These are phyloP conservation scores for Tenodera sinensis DNA, from an alignment of 2,888 invertebrate genomes.

Conservation along the genomic window DNA sequence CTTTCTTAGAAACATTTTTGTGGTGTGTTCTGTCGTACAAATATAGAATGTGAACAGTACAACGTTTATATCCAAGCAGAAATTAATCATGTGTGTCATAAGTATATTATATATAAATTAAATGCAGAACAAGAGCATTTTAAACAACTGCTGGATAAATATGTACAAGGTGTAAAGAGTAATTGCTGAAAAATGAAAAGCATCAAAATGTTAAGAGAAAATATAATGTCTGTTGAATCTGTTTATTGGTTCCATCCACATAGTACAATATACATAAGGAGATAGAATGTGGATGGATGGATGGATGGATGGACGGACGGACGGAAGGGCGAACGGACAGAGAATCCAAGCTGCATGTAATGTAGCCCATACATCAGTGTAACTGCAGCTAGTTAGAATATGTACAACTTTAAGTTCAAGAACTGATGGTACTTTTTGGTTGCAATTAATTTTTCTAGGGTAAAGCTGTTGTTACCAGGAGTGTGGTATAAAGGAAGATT, in stretches of 20 bases:
- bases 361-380: not conserved
- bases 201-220: not conserved
- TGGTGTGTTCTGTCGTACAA: slow-evolving; percentile 8
- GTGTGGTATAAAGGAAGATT: not conserved
- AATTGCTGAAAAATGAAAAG: not conserved
- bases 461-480: not conserved
- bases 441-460: not conserved
- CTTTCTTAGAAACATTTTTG: not conserved
- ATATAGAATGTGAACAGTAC: not conserved
- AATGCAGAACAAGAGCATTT: not conserved
- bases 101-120: not conserved
- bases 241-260: not conserved
- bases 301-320: not conserved
- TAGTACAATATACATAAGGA: not conserved
- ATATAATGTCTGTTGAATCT: not conserved
- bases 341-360: not conserved
- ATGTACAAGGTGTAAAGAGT: not conserved
- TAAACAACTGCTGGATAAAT: not conserved
- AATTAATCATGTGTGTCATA: not conserved
- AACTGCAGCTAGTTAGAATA: not conserved
- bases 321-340: not conserved
- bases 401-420: not conserved
- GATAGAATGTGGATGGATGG: not conserved
- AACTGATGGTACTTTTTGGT: not conserved
- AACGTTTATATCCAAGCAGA: not conserved